Evolutionary conservation across 2,797 vertebrate species (phyloP).

Genomic region (Phataginus tetradactyla): DNA sequence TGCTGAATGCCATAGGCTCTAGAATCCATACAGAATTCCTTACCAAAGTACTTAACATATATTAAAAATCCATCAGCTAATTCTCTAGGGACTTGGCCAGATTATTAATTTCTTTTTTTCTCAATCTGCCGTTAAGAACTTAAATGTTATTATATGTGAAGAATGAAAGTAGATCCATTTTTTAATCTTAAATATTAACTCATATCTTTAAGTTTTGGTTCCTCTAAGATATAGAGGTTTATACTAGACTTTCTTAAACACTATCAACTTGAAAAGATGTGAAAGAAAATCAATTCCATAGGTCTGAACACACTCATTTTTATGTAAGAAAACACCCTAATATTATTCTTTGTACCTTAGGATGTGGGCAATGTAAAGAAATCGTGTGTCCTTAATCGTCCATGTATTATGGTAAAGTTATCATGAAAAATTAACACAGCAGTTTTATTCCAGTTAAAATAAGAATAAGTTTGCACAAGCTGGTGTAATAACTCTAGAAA

Average conservation of each 20-base stretch:
- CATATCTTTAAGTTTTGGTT: slow-evolving; percentile 13
- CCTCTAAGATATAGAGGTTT: background rate
- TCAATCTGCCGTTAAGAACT: slow-evolving; percentile 47
- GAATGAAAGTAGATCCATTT: slow-evolving; percentile 29
- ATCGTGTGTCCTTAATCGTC: background rate
- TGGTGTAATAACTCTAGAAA: background rate
- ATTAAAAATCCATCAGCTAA: slow-evolving; percentile 65
- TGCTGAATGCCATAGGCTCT: slow-evolving; percentile 71
- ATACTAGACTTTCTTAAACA: slow-evolving; percentile 4
- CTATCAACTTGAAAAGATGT: background rate
- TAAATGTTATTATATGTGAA: slow-evolving; percentile 3
- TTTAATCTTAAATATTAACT: slow-evolving; percentile 46
- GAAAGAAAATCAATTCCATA: slow-evolving; percentile 18
- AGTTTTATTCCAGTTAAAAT: background rate
- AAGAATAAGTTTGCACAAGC: slow-evolving; percentile 1
- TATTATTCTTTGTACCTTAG: background rate
- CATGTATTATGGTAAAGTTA: background rate
- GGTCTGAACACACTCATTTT: background rate
- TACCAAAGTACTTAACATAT: slow-evolving; percentile 68
- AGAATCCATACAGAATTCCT: slow-evolving; percentile 64
- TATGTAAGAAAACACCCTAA: background rate
- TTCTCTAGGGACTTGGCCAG: slow-evolving; percentile 49
- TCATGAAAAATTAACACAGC: background rate
- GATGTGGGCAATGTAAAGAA: background rate
- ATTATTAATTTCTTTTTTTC: slow-evolving; percentile 65